These are phyloP conservation scores for Hydrozoanthus tunicans DNA, from an alignment of 64 coral and sea anemone genomes.

Conservation along the genomic window DNA sequence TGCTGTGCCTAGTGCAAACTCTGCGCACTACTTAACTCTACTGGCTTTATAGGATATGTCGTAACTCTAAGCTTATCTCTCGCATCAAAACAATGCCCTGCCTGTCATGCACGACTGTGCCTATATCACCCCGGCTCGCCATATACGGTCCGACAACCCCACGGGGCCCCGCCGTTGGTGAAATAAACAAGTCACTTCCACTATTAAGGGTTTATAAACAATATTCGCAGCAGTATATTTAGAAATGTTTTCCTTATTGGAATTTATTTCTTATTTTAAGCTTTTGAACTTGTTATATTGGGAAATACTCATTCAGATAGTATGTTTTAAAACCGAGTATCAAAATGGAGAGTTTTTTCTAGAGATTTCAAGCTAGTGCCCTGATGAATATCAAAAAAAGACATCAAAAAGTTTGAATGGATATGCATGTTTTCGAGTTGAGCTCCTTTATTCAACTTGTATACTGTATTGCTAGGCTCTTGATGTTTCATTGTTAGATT, in stretches of 20 bases:
- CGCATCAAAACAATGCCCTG: not conserved
- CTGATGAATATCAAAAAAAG: not conserved
- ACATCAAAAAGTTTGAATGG: not conserved
- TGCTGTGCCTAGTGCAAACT: not conserved
- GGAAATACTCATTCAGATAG: not conserved
- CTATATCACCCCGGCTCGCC: not conserved
- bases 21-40: not conserved
- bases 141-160: conserved; percentile 8
- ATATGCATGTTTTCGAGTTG: not conserved
- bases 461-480: not conserved
- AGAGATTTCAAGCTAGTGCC: not conserved
- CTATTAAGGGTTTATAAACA: not conserved
- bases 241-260: not conserved
- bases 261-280: not conserved
- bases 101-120: not conserved
- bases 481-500: not conserved
- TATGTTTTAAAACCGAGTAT: not conserved
- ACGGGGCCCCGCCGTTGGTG: not conserved
- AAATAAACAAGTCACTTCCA: not conserved
- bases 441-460: not conserved
- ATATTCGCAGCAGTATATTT: not conserved
- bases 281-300: not conserved
- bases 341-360: not conserved
- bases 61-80: not conserved
- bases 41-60: not conserved